Conservation (phyloP, 2,113 vertebrate genomes). For the Furnarius figulus region DNA sequence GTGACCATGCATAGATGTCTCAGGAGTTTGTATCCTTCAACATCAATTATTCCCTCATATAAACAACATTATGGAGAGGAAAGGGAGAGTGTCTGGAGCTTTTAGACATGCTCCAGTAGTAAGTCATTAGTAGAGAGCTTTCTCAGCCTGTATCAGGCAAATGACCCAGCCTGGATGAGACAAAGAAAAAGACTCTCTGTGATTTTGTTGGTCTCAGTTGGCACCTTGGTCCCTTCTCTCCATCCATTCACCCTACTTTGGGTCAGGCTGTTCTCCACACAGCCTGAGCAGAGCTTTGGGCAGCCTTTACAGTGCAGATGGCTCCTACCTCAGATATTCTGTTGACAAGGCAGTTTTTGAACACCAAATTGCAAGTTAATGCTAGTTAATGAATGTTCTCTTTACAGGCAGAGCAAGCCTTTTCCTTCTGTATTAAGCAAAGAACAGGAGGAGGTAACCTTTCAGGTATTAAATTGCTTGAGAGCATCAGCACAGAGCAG, state of each 20-base stretch:
- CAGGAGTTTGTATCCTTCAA: background rate
- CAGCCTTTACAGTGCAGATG: constrained; percentile 5
- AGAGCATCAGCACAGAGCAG: constrained; percentile 10
- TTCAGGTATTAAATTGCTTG: constrained; percentile 32
- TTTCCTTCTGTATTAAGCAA: background rate
- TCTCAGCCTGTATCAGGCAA: background rate
- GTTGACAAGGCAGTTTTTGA: constrained; percentile 30
- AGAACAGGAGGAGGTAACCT: constrained; percentile 17
- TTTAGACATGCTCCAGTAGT: background rate
- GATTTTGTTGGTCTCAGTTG: accelerated
- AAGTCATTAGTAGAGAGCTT: background rate
- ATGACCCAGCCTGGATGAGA: background rate
- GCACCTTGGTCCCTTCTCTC: background rate
- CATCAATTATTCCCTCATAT: background rate
- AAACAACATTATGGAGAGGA: background rate
- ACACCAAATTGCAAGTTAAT: constrained; percentile 40
- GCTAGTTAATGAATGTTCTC: constrained; percentile 38
- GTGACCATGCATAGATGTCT: background rate
- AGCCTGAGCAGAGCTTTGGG: background rate
- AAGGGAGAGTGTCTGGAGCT: background rate
- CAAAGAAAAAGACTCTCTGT: background rate
- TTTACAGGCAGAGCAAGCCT: constrained; percentile 6
- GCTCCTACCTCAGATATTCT: constrained; percentile 20
- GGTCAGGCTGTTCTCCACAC: background rate
- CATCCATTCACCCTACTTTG: background rate